Evolutionary conservation across 2,888 invertebrate genomes (phyloP).

Genomic region (Tineola bisselliella): DNA sequence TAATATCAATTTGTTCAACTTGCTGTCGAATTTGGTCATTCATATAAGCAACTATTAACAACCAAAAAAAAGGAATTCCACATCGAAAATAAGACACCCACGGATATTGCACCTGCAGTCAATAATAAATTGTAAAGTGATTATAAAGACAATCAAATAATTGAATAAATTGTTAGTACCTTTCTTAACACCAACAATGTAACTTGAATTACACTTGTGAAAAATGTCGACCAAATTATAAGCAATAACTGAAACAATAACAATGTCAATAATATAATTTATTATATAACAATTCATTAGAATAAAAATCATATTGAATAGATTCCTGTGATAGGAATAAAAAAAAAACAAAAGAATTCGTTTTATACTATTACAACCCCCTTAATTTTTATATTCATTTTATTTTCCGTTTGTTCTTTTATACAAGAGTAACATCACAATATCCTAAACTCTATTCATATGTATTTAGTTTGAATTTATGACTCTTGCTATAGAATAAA

Average conservation of each 20-base stretch:
- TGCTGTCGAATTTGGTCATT: slow-evolving; percentile 33
- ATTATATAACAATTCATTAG: no score
- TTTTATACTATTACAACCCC: no score
- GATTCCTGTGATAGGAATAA: no score
- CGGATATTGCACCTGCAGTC: slow-evolving; percentile 23
- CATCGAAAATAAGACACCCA: slow-evolving; percentile 29
- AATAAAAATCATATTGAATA: no score
- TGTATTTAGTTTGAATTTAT: no score
- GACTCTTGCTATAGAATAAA: no score
- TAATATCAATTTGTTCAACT: slow-evolving; percentile 31
- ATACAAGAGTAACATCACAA: no score
- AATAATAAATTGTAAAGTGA: background rate
- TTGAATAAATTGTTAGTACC: slow-evolving; percentile 22
- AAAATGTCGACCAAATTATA: slow-evolving; percentile 40
- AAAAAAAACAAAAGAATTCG: no score
- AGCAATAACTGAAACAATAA: slow-evolving; percentile 28
- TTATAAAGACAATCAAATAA: background rate
- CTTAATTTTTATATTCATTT: no score
- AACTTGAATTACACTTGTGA: slow-evolving; percentile 33
- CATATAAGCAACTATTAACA: slow-evolving; percentile 29
- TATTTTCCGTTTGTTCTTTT: no score
- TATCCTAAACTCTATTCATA: no score
- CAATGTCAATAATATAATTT: no score
- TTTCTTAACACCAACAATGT: slow-evolving; percentile 30
- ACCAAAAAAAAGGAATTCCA: slow-evolving; percentile 32